These are phyloP conservation scores for Potamarius usumacintae DNA, from an alignment of 2,113 vertebrate genomes.

Conservation along the genomic window DNA sequence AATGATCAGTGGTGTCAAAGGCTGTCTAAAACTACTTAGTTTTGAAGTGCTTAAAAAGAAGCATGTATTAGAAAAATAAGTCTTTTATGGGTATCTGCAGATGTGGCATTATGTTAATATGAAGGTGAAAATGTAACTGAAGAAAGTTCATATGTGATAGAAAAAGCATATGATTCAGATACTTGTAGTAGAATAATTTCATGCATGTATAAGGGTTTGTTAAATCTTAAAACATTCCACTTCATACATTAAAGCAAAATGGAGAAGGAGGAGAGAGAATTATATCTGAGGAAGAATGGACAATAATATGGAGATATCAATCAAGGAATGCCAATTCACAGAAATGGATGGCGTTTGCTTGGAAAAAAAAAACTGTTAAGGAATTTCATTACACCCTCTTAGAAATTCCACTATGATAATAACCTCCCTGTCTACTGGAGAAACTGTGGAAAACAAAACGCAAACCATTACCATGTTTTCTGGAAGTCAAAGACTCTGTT, in stretches of 20 bases:
- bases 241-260: not conserved
- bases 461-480: not conserved
- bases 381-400: not conserved
- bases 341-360: not conserved
- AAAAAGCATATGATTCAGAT: not conserved
- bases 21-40: no score
- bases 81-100: not conserved
- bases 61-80: no score
- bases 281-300: conserved; percentile 4
- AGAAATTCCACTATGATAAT: not conserved
- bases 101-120: not conserved
- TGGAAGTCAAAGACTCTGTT: not conserved
- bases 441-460: not conserved
- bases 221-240: not conserved
- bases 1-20: no score
- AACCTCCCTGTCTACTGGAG: not conserved
- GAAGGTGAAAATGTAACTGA: not conserved
- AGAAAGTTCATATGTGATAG: no score
- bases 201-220: not conserved
- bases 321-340: not conserved
- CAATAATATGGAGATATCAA: not conserved
- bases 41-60: no score
- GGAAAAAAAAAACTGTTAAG: not conserved
- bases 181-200: not conserved
- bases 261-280: not conserved